Conservation (phyloP, 2,888 invertebrate genomes). For the Syritta pipiens region DNA sequence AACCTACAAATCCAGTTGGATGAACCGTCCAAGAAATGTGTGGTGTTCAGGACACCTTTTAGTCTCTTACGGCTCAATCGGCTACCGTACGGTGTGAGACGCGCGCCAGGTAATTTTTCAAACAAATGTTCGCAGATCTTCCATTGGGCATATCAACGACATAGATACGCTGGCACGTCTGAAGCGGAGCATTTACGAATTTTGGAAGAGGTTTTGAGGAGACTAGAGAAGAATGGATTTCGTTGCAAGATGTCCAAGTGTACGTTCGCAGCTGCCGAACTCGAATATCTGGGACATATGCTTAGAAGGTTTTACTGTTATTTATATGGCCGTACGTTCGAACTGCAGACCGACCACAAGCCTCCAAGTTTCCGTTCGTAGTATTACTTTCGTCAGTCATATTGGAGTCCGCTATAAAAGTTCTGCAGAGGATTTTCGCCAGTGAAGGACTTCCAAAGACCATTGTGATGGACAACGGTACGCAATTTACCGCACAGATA, state of each 20-base stretch:
- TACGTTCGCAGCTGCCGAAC: conserved; percentile 3
- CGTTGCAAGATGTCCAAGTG: neutral
- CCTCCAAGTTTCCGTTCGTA: conserved; percentile 26
- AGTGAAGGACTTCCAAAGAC: conserved; percentile 68
- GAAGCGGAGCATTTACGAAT: neutral
- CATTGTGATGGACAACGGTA: conserved; percentile 70
- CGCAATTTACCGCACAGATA: conserved; percentile 63
- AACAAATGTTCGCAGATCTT: conserved; percentile 6
- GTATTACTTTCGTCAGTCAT: conserved; percentile 14
- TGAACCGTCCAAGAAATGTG: neutral
- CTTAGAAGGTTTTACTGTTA: no score
- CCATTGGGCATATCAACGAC: conserved; percentile 5
- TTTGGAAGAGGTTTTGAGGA: conserved; percentile 5
- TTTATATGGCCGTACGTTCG: no score
- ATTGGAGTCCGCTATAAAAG: conserved; percentile 34
- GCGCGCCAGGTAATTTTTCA: conserved; percentile 1
- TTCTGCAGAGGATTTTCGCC: conserved; percentile 63
- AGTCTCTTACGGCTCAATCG: neutral
- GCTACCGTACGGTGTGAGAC: neutral
- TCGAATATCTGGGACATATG: conserved; percentile 3
- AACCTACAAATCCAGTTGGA: conserved; percentile 34
- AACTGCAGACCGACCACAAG: no score
- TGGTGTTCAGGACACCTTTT: neutral
- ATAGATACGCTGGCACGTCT: neutral
- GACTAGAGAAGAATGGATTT: conserved; percentile 1